Conservation (phyloP, 2,888 invertebrate genomes). For the Tenthredo mesomela region DNA sequence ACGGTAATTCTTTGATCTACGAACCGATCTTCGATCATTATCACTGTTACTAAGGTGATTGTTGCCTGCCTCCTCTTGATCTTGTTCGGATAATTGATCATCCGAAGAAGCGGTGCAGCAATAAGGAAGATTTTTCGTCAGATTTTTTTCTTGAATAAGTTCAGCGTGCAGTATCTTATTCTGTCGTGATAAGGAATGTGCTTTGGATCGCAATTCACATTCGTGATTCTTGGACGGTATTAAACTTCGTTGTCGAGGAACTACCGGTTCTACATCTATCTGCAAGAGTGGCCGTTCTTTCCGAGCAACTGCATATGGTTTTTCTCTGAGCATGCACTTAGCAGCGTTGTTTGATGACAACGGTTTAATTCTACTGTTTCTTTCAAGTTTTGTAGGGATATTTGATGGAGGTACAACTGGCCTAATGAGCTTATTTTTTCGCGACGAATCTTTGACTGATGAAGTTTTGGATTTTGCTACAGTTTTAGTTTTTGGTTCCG, state of each 20-base stretch:
- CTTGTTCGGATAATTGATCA: background rate
- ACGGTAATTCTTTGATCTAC: background rate
- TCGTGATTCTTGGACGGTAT: background rate
- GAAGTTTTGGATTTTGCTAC: background rate
- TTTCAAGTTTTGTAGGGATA: constrained; percentile 26
- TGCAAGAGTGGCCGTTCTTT: background rate
- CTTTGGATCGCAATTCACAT: background rate
- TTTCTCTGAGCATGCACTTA: background rate
- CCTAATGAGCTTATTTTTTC: background rate
- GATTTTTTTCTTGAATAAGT: background rate
- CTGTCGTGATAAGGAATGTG: background rate
- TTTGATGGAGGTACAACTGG: background rate
- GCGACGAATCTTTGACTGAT: background rate
- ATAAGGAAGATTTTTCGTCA: background rate
- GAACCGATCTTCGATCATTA: constrained; percentile 7
- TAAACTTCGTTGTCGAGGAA: background rate
- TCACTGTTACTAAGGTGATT: background rate
- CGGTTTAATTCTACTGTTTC: background rate
- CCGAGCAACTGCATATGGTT: background rate
- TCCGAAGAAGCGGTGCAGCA: background rate
- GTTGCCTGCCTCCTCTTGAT: background rate
- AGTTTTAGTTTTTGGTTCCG: background rate
- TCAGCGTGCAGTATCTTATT: background rate
- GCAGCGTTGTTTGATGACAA: background rate
- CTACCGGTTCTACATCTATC: background rate